Evolutionary conservation across 2,888 invertebrate genomes (phyloP), one percentile per base, ranked within the genome.

Genomic region (Lycia hirtaria): DNA sequence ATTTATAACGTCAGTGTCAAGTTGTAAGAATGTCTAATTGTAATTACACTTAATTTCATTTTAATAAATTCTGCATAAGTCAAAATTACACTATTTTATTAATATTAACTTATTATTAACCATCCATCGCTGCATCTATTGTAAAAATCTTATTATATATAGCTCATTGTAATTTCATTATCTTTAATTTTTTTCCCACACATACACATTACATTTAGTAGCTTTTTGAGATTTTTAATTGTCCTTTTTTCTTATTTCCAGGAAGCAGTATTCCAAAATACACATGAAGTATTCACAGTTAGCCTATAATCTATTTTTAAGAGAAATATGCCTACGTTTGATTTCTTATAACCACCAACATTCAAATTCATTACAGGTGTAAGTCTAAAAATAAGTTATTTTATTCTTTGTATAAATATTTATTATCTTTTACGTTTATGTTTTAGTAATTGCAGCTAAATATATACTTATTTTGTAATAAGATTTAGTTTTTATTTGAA

Each of bases 211-310:
- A 35, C 19, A 22, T 35, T 37, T 24, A 5, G 12, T 38, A 56
- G 48, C 62, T 60, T 60, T 64, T 59, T 55, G 64, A 47, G 56
- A 59, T 65, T 59, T 61, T 64, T 62, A 65, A 65, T 47, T 40
- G 20, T 6, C 57, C 65, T 71, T 72, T 79, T 83, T 77, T 83
- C 75, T 88, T 87, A 80, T 88, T 92, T 91, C 62, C 92, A 92
- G 92, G 91, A 80, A 84, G 83, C 89, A 87, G 91, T 89, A 85
- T 90, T 85, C 92, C 92, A 85, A 91, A 92, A 88, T 92, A 92
- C 84, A 91, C 91, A 81, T 92, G 91, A 91, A 88, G 89, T 90
- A 77, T 84, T 82, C 74, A 77, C 85, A 75, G 74, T 81, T 90
- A 90, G 85, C 85, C 81, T 89, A 82, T 76, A 53, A 41, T 20